These are phyloP conservation scores for Sebastes variabilis DNA, from an alignment of 2,797 vertebrate genomes.

Conservation along the genomic window DNA sequence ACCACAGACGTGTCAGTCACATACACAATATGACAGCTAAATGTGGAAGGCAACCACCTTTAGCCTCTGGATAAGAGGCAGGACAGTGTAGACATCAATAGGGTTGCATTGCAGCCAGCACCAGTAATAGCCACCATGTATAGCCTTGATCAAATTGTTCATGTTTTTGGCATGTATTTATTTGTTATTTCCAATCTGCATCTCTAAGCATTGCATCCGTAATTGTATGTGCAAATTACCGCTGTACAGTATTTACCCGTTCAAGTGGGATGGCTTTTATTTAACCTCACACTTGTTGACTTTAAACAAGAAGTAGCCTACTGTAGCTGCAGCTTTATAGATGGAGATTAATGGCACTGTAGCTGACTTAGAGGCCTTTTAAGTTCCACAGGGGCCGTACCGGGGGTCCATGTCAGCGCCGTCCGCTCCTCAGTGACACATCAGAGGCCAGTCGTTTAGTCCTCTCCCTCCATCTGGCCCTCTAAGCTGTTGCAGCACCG, in stretches of 20 bases:
- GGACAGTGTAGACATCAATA: neutral
- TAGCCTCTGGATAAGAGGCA: neutral
- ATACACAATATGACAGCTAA: neutral
- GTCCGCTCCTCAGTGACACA: conserved; percentile 40
- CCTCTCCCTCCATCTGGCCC: conserved; percentile 32
- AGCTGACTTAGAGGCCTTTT: conserved; percentile 29
- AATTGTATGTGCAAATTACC: neutral
- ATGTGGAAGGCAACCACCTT: neutral
- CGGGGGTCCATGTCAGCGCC: conserved; percentile 25
- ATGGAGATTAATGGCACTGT: conserved; percentile 40
- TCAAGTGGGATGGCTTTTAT: neutral
- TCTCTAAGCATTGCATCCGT: neutral
- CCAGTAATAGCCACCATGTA: neutral
- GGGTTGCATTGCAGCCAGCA: neutral
- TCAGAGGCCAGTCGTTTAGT: conserved; percentile 27
- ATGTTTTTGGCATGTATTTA: neutral
- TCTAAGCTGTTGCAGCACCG: conserved; percentile 22
- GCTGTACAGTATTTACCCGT: neutral
- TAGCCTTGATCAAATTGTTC: neutral
- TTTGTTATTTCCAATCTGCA: neutral
- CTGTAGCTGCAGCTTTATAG: conserved; percentile 32
- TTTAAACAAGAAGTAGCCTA: conserved; percentile 14
- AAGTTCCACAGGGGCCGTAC: conserved; percentile 30
- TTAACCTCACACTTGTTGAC: neutral
- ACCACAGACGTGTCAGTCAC: neutral